Evolutionary conservation across 2,113 vertebrate species (phyloP), one percentile per base, ranked within the genome.

Genomic region (Upupa epops): DNA sequence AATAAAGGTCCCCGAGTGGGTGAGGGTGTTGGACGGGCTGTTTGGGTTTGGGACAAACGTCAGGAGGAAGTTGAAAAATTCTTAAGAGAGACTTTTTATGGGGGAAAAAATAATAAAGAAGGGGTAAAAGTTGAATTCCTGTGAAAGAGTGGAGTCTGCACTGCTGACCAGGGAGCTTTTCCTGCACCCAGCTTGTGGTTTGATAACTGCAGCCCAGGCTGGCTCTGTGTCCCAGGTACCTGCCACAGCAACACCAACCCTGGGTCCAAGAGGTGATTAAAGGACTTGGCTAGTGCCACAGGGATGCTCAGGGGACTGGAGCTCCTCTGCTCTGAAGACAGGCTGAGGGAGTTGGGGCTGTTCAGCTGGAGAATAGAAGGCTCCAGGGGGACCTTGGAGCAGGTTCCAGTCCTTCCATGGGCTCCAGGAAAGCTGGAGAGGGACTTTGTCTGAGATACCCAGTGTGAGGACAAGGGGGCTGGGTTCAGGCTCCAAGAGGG

Each of bases 51-150:
- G 24, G 76, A 71, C 80, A 63, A 63, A 49, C 59, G 11, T 90
- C 68, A 28, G 77, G 48, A 88, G 59, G 68, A 83, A 83, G 59
- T 49, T 89, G 28, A 51, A 83, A 94, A 92, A 92, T 52, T 31
- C 64, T 34, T 51, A 52, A 83, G 65, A 52, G 80, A 72, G n/a
- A 2, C 52, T 85, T 83, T 79, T 45, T 59, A 42, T 51, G 64
- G 69, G 16, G 69, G 16, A 5, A 11, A 24, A 21, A 66, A 15
- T 42, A 72, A 56, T 75, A 72, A 74, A 54, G 2, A 55, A 73
- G 7, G 25, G 42, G 0, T 1, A 63, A 69, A 92, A 75, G 40
- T 34, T 3, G 22, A 63, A 91, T 88, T 63, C 59, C 26, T 79
- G 24, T 25, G 56, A 56, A 59, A 69, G 60, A 37, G 16, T 12